These are phyloP conservation scores for Caenorhabditis uteleia DNA, from an alignment of 2,888 invertebrate genomes.

Conservation along the genomic window DNA sequence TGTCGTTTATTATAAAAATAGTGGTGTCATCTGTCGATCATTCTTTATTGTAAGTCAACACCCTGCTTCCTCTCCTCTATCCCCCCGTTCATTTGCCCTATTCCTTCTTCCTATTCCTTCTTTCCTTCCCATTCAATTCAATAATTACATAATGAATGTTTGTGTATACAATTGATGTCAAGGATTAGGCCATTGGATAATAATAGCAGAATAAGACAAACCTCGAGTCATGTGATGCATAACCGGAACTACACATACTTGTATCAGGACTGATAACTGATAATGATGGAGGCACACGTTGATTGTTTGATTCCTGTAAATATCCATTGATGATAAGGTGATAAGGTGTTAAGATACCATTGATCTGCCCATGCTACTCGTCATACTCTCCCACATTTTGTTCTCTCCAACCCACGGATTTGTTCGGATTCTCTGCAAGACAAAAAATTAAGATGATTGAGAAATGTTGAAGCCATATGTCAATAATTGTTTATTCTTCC, in stretches of 20 bases:
- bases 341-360: background rate
- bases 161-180: slow-evolving; percentile 39
- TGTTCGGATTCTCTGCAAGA: slow-evolving; percentile 46
- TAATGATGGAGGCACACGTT: slow-evolving; percentile 27
- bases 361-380: slow-evolving; percentile 25
- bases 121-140: slow-evolving; percentile 4
- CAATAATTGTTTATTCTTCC: no score
- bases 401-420: slow-evolving; percentile 46
- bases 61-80: no score
- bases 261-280: slow-evolving; percentile 44
- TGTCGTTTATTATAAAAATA: no score
- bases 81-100: no score
- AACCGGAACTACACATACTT: slow-evolving; percentile 49
- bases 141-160: slow-evolving; percentile 46
- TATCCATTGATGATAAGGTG: no score
- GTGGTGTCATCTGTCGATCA: no score
- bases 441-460: slow-evolving; percentile 8
- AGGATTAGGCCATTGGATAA: slow-evolving; percentile 31
- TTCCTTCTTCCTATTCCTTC: no score
- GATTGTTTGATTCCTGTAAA: slow-evolving; percentile 14
- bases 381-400: slow-evolving; percentile 32
- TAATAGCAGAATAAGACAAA: no score
- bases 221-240: slow-evolving; percentile 49
- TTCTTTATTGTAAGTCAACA: no score
- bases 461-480: no score